These are phyloP conservation scores for Marmota flaviventris DNA, from an alignment of 2,113 vertebrate species.

Conservation along the genomic window DNA sequence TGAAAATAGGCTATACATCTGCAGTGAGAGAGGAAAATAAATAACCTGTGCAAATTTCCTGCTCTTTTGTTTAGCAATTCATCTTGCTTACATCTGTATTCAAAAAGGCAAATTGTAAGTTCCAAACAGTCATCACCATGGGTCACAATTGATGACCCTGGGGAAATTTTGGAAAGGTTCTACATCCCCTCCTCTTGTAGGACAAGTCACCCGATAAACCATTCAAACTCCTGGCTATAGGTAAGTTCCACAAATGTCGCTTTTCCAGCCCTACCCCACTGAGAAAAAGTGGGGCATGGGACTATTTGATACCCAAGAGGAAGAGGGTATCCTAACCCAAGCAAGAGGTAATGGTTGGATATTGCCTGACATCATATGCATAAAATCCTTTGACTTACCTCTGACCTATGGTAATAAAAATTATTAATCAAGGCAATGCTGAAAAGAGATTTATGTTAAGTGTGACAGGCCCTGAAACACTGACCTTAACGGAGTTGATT, in stretches of 20 bases:
- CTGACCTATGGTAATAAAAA: background rate
- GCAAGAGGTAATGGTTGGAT: background rate
- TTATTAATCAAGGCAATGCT: background rate
- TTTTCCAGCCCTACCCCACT: background rate
- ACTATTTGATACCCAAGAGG: background rate
- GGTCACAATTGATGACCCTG: background rate
- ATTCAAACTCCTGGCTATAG: background rate
- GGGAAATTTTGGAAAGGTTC: background rate
- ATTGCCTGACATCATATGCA: background rate
- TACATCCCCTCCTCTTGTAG: background rate
- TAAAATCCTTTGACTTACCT: background rate
- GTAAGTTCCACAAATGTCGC: background rate
- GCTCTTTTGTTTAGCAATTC: slow-evolving; percentile 13
- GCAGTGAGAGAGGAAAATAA: slow-evolving; percentile 34
- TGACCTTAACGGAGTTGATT: background rate
- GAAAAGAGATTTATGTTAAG: background rate
- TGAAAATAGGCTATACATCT: background rate
- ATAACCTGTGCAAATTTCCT: slow-evolving; percentile 6
- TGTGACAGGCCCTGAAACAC: background rate
- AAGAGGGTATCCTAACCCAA: background rate
- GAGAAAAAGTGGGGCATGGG: background rate
- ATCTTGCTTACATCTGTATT: background rate
- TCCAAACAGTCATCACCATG: background rate
- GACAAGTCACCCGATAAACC: too few species aligned
- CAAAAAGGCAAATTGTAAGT: slow-evolving; percentile 32